Conservation (phyloP, 2,888 invertebrate species). For the Aporophyla lueneburgensis region DNA sequence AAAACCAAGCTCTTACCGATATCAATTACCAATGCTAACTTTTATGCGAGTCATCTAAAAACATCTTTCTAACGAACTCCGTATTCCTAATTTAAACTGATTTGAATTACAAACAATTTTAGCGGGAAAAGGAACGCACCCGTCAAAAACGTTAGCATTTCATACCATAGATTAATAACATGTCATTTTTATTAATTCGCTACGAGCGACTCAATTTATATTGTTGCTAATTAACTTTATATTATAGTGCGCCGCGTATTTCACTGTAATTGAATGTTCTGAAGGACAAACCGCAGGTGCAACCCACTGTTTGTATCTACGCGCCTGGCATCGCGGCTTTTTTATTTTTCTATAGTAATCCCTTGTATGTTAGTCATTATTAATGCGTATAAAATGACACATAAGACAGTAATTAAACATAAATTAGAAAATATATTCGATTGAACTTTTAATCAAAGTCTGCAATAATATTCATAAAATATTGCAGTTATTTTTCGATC, state of each 20-base stretch:
- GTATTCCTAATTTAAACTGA: slow-evolving; percentile 43
- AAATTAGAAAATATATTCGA: slow-evolving; percentile 38
- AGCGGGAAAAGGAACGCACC: slow-evolving; percentile 19
- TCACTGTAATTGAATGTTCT: slow-evolving; percentile 64
- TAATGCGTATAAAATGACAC: slow-evolving; percentile 34
- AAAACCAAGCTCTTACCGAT: slow-evolving; percentile 15
- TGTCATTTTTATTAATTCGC: slow-evolving; percentile 60
- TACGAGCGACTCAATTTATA: slow-evolving; percentile 58
- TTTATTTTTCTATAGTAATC: slow-evolving; percentile 34
- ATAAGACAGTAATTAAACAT: slow-evolving; percentile 31
- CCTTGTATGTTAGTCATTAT: slow-evolving; percentile 43
- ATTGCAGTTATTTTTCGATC: not conserved
- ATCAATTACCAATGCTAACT: slow-evolving; percentile 38
- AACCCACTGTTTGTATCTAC: slow-evolving; percentile 50
- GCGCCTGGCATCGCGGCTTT: slow-evolving; percentile 14
- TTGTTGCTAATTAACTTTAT: slow-evolving; percentile 64
- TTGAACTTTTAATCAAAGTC: not conserved
- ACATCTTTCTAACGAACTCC: not conserved
- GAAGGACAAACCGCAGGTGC: slow-evolving; percentile 62
- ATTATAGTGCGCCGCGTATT: slow-evolving; percentile 50
- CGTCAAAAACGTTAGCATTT: slow-evolving; percentile 37
- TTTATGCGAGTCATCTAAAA: slow-evolving; percentile 13
- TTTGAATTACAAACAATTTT: slow-evolving; percentile 36
- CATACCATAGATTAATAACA: slow-evolving; percentile 48
- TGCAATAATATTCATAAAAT: not conserved